Evolutionary conservation across 2,797 vertebrate genomes (phyloP).

Genomic region (Huso huso): DNA sequence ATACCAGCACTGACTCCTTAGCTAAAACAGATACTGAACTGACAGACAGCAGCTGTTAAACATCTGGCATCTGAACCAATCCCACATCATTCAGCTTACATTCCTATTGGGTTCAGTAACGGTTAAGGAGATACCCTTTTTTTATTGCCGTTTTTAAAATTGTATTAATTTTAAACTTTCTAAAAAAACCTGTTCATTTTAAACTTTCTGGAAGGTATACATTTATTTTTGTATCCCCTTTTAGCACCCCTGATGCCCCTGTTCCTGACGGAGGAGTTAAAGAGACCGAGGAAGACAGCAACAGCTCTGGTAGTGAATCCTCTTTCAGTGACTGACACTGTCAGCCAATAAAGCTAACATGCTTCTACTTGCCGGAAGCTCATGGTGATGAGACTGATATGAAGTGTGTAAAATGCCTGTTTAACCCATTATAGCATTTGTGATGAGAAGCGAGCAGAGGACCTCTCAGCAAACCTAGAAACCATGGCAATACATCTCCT

Average conservation of each 20-base stretch:
- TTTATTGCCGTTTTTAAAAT: neutral
- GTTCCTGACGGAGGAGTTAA: slow-evolving; percentile 63
- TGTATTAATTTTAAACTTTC: neutral
- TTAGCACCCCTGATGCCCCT: slow-evolving; percentile 78
- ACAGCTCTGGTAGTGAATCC: slow-evolving; percentile 85
- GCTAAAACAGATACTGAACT: too few species aligned
- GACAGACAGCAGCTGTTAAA: too few species aligned
- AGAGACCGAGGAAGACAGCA: slow-evolving; percentile 49
- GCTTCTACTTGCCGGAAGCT: neutral
- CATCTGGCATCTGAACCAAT: too few species aligned
- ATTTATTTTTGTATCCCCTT: slow-evolving; percentile 1
- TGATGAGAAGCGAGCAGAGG: too few species aligned
- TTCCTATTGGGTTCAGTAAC: too few species aligned
- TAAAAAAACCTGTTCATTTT: neutral
- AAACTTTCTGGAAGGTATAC: neutral
- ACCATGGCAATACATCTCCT: too few species aligned
- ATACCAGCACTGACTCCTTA: too few species aligned
- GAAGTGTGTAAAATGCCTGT: too few species aligned
- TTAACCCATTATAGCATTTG: too few species aligned
- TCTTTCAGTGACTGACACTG: slow-evolving; percentile 87
- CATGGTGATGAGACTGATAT: neutral
- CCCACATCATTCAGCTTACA: too few species aligned
- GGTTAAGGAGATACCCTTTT: neutral
- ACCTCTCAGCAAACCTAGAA: too few species aligned
- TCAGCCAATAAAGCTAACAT: neutral